Conservation (phyloP, 2,888 invertebrate genomes). For the Drosophila koepferae region DNA sequence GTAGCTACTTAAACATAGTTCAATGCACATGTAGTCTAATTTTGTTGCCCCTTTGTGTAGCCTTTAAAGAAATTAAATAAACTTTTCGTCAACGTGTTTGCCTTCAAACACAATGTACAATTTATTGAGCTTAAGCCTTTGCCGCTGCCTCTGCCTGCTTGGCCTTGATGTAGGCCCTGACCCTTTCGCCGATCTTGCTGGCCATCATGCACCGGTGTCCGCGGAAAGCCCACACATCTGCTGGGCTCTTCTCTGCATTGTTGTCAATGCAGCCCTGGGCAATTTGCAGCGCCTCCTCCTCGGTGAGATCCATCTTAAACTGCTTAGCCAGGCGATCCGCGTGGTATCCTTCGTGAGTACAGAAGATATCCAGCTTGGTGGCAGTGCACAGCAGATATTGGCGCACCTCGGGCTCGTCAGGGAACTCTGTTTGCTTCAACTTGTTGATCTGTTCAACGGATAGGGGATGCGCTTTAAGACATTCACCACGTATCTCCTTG, state of each 20-base stretch:
- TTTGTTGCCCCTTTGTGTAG: conserved; percentile 59
- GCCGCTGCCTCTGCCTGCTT: conserved; percentile 64
- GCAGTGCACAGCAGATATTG: conserved; percentile 79
- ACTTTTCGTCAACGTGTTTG: conserved; percentile 54
- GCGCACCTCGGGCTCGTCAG: conserved; percentile 78
- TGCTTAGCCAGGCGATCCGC: conserved; percentile 82
- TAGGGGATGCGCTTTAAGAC: conserved; percentile 72
- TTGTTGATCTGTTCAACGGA: conserved; percentile 58
- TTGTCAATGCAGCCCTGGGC: conserved; percentile 81
- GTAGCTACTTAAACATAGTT: conserved; percentile 57
- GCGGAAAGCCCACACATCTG: conserved; percentile 83
- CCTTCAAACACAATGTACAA: conserved; percentile 55
- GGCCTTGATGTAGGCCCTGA: conserved; percentile 72
- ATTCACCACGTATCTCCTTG: conserved; percentile 74
- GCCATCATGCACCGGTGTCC: conserved; percentile 82
- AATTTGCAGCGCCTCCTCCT: conserved; percentile 78
- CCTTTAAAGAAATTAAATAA: conserved; percentile 47
- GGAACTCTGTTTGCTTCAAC: conserved; percentile 75
- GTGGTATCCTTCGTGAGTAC: conserved; percentile 77
- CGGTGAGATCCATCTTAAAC: conserved; percentile 81
- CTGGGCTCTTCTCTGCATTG: conserved; percentile 73
- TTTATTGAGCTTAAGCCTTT: conserved; percentile 40
- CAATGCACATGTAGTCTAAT: conserved; percentile 68
- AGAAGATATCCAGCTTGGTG: conserved; percentile 78
- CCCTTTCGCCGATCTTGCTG: conserved; percentile 81